Percentiles rank a stretch among this genome's conserved stretches.
These are phyloP conservation scores for Ophion slaviceki DNA, from an alignment of 2,888 invertebrate genomes.

Conservation along the genomic window DNA sequence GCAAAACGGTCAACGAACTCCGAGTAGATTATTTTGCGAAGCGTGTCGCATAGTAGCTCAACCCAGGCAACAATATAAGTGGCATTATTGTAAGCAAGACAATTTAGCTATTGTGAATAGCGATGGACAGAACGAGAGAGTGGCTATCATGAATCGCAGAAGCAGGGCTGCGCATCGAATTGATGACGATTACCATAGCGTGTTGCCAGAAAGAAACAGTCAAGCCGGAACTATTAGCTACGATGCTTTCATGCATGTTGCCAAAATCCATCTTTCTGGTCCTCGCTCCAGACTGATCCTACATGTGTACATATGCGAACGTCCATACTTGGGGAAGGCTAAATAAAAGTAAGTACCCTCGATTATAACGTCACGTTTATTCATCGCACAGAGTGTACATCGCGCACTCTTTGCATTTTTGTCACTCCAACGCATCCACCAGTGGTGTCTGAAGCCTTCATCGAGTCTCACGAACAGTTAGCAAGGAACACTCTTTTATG, in stretches of 20 bases:
- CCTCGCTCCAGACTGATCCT: constrained; percentile 6
- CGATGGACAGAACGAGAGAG: constrained; percentile 29
- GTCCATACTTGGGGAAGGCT: background rate
- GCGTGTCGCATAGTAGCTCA: constrained; percentile 50
- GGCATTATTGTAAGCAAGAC: constrained; percentile 56
- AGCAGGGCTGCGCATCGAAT: constrained; percentile 41
- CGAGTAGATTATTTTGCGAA: constrained; percentile 43
- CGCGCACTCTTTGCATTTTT: constrained; percentile 18
- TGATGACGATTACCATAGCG: constrained; percentile 63
- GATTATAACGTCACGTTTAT: constrained; percentile 61
- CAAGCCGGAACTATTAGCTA: constrained; percentile 67
- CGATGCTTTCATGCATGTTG: constrained; percentile 59
- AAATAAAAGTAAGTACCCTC: constrained; percentile 44
- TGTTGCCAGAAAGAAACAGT: constrained; percentile 67
- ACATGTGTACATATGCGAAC: constrained; percentile 1
- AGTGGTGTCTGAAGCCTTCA: background rate
- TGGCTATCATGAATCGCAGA: constrained; percentile 21
- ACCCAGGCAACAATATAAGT: constrained; percentile 51
- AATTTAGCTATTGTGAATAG: constrained; percentile 63
- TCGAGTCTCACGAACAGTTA: background rate
- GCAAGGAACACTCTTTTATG: constrained; percentile 13
- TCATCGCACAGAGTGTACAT: constrained; percentile 29
- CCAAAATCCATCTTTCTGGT: constrained; percentile 63
- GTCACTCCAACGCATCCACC: constrained; percentile 8
- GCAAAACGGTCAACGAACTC: constrained; percentile 55